Conservation (phyloP, 2,113 vertebrate species). For the Gopherus evgoodei region DNA sequence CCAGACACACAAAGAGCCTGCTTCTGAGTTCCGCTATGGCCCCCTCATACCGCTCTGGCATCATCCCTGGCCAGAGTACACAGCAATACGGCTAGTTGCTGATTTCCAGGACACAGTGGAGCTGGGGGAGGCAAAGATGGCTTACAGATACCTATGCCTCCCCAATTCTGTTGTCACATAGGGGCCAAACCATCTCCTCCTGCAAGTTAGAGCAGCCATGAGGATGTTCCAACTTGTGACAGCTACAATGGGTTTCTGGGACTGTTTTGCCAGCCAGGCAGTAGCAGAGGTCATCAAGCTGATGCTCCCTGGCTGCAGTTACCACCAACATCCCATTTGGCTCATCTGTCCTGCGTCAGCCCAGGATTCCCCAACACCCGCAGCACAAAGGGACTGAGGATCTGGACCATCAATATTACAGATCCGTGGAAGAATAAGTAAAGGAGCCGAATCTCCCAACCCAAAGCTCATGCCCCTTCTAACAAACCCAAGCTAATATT, state of each 20-base stretch:
- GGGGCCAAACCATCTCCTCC: not conserved
- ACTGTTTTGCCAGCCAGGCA: not conserved
- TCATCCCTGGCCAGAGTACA: not conserved
- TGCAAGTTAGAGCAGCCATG: not conserved
- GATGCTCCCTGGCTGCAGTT: not conserved
- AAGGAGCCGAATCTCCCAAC: not conserved
- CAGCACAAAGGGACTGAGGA: not conserved
- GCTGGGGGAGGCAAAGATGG: not conserved
- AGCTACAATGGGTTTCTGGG: not conserved
- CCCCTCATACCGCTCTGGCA: not conserved
- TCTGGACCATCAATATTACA: not conserved
- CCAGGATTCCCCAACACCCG: not conserved
- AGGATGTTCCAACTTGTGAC: not conserved
- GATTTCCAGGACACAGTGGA: not conserved
- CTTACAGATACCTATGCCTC: not conserved
- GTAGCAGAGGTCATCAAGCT: not conserved
- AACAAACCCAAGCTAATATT: not conserved
- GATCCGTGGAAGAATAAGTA: not conserved
- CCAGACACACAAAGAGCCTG: not conserved
- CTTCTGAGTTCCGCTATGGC: not conserved
- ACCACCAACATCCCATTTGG: not conserved
- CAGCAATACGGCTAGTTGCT: not conserved
- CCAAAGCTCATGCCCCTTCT: not conserved
- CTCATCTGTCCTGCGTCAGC: not conserved
- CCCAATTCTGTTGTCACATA: not conserved